These are phyloP conservation scores for Anagyrus pseudococci DNA, from an alignment of 2,888 invertebrate genomes.

Conservation along the genomic window DNA sequence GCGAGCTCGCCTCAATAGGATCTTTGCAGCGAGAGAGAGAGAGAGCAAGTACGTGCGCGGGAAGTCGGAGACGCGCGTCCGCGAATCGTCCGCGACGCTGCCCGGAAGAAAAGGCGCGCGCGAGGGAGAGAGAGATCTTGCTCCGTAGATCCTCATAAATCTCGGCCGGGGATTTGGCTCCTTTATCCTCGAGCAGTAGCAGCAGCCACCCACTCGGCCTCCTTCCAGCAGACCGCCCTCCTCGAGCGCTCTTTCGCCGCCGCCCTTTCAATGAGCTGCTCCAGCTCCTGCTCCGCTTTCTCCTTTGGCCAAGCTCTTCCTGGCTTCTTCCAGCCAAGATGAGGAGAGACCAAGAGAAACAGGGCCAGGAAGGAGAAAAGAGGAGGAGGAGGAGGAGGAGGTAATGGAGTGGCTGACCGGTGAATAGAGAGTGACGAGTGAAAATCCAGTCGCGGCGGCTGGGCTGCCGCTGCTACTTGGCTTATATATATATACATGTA, in stretches of 20 bases:
- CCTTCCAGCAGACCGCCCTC: not conserved
- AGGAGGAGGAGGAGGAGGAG: not conserved
- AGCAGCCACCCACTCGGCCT: not conserved
- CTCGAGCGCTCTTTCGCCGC: too few relatives aligned
- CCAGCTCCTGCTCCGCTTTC: not conserved
- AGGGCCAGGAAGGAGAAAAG: constrained; percentile 9
- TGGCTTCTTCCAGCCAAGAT: not conserved
- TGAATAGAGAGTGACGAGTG: not conserved
- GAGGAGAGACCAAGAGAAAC: constrained; percentile 20
- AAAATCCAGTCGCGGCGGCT: constrained; percentile 12
- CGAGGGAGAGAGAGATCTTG: too few relatives aligned
- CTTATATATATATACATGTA: too few relatives aligned
- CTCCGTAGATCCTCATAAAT: constrained; percentile 37
- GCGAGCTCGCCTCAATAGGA: too few relatives aligned
- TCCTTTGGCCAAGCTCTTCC: not conserved
- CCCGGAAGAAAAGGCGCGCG: too few relatives aligned
- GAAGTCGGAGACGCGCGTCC: too few relatives aligned
- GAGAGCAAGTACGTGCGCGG: too few relatives aligned
- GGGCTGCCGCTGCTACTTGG: too few relatives aligned
- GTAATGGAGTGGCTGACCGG: not conserved
- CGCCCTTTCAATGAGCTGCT: constrained; percentile 25
- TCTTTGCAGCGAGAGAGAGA: too few relatives aligned
- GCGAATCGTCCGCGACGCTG: too few relatives aligned
- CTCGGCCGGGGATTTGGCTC: constrained; percentile 26
- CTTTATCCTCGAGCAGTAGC: constrained; percentile 18